Base-by-base conservation (phyloP, 2,888 invertebrate species). In the Cheiracanthium punctorium region DNA sequence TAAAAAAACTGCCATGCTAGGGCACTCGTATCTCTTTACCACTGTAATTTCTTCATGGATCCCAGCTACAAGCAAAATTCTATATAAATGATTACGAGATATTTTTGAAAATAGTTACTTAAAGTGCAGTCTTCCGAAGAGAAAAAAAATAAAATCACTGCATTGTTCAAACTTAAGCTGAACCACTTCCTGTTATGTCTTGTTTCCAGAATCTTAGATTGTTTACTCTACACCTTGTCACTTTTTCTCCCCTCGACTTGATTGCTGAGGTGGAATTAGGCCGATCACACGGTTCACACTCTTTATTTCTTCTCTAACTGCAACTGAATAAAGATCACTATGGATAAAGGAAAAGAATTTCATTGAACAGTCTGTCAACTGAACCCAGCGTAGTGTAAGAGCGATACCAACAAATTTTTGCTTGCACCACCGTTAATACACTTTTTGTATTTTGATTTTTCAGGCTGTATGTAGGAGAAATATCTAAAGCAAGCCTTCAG, bases 331-430 rank as follows among this genome's bases (percentile, higher is more conserved):
- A 32, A 5, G 58, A 48, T 17, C 32, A 58, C 52, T 82, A 17
- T n/a, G n/a, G 41, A 71, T 30, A 70, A 52, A 82, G 58, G 70
- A 75, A 37, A 70, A 64, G 12, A 64, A 82, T 81, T 74, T 81
- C 52, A 81, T 80, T 80, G 81, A 74, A 33, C 71, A 74, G 30
- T 76, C 75, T 30, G 43, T 71, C 74, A 70, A 70, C 75, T 75
- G 75, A 71, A 65, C 52, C 64, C 70, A 82, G 76, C 76, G 65
- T 30, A 70, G 29, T 58, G 24, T 48, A 71, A 37, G 70, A 71
- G 71, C 75, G 71, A 82, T 67, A 71, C 82, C 82, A 82, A 81
- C 74, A 81, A 82, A 69, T 76, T n/a, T 76, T 76, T 76, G 76
- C 82, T 82, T 82, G 75, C 69, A 41, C 81, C 69, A 74, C 81